phyloP scores from a whole-genome alignment of 2,113 vertebrate genomes.

The Centropristis striata region DNA sequence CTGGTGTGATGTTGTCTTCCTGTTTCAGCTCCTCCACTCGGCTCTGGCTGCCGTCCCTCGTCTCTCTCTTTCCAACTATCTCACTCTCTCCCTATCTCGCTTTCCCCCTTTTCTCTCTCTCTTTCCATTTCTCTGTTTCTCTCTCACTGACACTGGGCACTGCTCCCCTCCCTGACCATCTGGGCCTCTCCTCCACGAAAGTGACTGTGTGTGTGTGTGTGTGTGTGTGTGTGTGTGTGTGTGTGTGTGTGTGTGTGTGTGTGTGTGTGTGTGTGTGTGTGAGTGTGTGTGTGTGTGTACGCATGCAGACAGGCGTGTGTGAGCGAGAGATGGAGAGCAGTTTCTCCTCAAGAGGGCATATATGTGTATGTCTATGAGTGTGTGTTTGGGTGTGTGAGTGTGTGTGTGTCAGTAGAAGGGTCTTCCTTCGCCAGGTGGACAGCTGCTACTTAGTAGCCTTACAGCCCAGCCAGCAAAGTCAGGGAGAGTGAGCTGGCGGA shows the following conservation, averaged over 20 bases:
- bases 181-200: constrained; percentile 74
- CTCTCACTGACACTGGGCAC: constrained; percentile 78
- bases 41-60: constrained; percentile 59
- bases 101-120: constrained; percentile 40
- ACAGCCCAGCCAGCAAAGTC: constrained; percentile 77
- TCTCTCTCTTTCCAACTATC: constrained; percentile 50
- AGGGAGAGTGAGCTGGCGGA: constrained; percentile 63
- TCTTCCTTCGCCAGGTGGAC: constrained; percentile 85
- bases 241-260: constrained; percentile 29
- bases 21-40: constrained; percentile 68
- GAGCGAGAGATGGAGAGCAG: constrained; percentile 57
- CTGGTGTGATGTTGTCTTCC: constrained; percentile 72
- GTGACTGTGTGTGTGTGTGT: constrained; percentile 29
- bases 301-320: constrained; percentile 43
- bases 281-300: constrained; percentile 21
- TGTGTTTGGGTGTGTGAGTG: constrained; percentile 34
- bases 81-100: constrained; percentile 42
- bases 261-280: constrained; percentile 15
- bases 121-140: constrained; percentile 37
- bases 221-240: constrained; percentile 10
- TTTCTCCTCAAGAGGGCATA: constrained; percentile 71
- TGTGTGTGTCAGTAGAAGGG: constrained; percentile 66
- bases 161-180: constrained; percentile 81
- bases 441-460: constrained; percentile 85
- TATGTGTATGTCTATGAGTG: constrained; percentile 53